Base-by-base conservation (phyloP, 2,797 vertebrate genomes). In the Choloepus didactylus region DNA sequence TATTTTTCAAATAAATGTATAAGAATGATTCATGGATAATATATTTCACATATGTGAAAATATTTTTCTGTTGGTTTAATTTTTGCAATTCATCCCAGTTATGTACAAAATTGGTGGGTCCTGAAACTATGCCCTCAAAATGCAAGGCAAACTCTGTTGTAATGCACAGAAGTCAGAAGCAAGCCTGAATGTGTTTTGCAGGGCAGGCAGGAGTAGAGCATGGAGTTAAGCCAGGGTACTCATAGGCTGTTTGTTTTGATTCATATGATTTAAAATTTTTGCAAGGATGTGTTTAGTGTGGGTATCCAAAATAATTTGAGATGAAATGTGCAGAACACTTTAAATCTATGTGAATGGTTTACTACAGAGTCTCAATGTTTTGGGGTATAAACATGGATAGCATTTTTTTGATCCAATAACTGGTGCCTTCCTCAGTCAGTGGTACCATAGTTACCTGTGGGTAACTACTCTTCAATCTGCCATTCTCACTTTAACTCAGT, bases 181-280 rank as follows among this genome's bases (percentile, higher is more conserved):
- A 77, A 66, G 56, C 27, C 19, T 72, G 12, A 76, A 29, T 73
- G 41, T 38, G 7, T 76, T 73, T 12, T 1, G 1, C 3, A 8
- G 3, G 4, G 38, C 0, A n/a, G 9, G 1, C 3, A 18, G 21
- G 23, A 19, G 31, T 3, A 31, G 25, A 66, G 18, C 11, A 38
- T 14, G 3, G 31, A 46, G 16, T 76, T 90, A 90, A 60, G 79
- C 11, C 23, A 5, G 9, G 18, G 44, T 86, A 72, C 10, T 44
- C 64, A 75, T 27, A 69, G 77, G 6, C 6, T n/a, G 2, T 44
- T 81, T 89, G 49, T 77, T 84, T 94, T 77, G 6, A 77, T 56
- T 93, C 62, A 81, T 29, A 16, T 67, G 38, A 73, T 80, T 83
- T 67, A 77, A 96, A 79, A 41, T 92, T 25, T 73, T 87, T 77